A percentile compares a stretch with the other conserved stretches of the same genome.
Evolutionary conservation across 2,797 vertebrate species (phyloP).

Genomic region (Spinibarbus caldwelli): DNA sequence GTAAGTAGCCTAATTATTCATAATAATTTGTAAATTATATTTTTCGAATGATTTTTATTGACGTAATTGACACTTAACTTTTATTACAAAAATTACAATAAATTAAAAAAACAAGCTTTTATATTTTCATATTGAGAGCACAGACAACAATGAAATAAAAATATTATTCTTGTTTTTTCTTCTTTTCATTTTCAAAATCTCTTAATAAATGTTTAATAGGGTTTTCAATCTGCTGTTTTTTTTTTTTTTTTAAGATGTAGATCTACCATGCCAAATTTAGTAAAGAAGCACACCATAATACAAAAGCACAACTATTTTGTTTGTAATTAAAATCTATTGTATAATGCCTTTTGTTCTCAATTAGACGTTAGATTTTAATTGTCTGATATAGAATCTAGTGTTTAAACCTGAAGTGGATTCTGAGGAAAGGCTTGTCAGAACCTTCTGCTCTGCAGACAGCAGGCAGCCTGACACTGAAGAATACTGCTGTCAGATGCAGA

Average conservation of each 20-base stretch:
- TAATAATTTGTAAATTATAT: background rate
- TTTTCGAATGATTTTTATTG: background rate
- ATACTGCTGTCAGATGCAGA: slow-evolving; percentile 74
- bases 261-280: background rate
- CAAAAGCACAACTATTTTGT: background rate
- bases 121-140: background rate
- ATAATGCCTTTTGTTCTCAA: background rate
- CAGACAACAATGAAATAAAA: background rate
- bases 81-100: background rate
- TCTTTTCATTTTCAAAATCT: background rate
- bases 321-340: background rate
- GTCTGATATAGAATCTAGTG: slow-evolving; percentile 12
- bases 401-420: slow-evolving; percentile 53
- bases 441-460: slow-evolving; percentile 70
- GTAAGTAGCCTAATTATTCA: background rate
- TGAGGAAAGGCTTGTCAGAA: slow-evolving; percentile 68
- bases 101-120: no score
- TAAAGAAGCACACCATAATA: background rate
- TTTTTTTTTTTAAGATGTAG: no score
- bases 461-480: slow-evolving; percentile 57
- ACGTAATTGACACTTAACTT: background rate
- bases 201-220: background rate
- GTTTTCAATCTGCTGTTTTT: background rate
- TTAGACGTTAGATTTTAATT: background rate
- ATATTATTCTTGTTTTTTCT: background rate